Base-by-base conservation (phyloP, 2,113 vertebrate genomes). In the Chitala chitala region DNA sequence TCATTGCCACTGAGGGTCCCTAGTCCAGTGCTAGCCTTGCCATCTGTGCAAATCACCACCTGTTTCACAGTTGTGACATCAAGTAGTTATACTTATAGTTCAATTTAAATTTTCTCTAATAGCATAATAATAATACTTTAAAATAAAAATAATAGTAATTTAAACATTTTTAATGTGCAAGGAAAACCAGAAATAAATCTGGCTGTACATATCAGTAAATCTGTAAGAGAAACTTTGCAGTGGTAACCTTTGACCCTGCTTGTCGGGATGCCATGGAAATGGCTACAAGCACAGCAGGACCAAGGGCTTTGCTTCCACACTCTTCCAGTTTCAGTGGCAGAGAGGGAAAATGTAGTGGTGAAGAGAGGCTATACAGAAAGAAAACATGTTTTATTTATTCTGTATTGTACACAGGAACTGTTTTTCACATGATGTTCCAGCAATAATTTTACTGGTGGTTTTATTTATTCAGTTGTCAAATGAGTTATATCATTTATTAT, bases 41-140 rank as follows among this genome's bases (percentile, higher is more conserved):
- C 90, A 13, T 91, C 90, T 65, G 90, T 91, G 76, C 89, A 91
- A 76, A 92, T 86, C 64, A 92, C 88, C 59, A 92, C 90, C 91
- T 92, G 83, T 0, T 36, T 59, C 38, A 81, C 77, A 79, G 77
- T 38, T 36, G 36, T 26, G n/a, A 6, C n/a, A 24, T 36, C 24
- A 56, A 33, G 20, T n/a, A 20, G 36, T 66, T 66, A 38, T 61
- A 15, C 29, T 61, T 33, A n/a, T 12, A 69, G 44, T 46, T 31
- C 46, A 53, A 50, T 53, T 69, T 69, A 29, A n/a, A 69, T 50
- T n/a, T 48, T 31, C 42, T 31, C 10, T n/a, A 20, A 51, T 7
- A 44, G n/a, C 40, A 66, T 66, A 20, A 5, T 9, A 44, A 36
- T 66, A 33, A 44, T 44, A 66, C 15, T 10, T 48, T 48, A 48